Conservation (phyloP, 1,140 invertebrate species). For the Eriosoma lanigerum region DNA sequence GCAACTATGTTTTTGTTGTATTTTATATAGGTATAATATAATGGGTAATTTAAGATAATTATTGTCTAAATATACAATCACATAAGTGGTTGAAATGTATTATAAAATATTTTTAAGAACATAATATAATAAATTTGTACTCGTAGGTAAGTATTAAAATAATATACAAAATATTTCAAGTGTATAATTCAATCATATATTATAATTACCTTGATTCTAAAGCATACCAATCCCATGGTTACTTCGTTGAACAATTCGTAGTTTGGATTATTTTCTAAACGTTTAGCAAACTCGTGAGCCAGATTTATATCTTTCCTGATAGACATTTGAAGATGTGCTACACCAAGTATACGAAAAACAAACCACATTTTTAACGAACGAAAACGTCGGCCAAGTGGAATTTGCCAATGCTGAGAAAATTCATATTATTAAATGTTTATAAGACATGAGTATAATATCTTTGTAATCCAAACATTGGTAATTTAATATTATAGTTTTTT, state of each 20-base stretch:
- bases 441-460: neutral
- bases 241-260: constrained; percentile 90
- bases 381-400: constrained; percentile 92
- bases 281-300: constrained; percentile 80
- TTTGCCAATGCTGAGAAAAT: constrained; percentile 84
- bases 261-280: constrained; percentile 68
- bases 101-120: neutral
- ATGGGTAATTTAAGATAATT: no score
- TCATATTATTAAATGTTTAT: neutral
- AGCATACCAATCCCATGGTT: constrained; percentile 89
- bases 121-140: no score
- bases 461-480: no score
- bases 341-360: constrained; percentile 86
- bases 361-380: constrained; percentile 96
- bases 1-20: no score
- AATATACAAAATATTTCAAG: no score
- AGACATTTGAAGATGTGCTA: constrained; percentile 82
- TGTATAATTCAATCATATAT: no score
- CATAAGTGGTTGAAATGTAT: neutral
- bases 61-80: no score
- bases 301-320: constrained; percentile 79
- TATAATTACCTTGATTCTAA: constrained; percentile 76
- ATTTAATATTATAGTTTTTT: no score
- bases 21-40: no score
- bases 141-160: no score